Evolutionary conservation across 2,113 vertebrate species (phyloP).

Genomic region (Corydoras maculifer): DNA sequence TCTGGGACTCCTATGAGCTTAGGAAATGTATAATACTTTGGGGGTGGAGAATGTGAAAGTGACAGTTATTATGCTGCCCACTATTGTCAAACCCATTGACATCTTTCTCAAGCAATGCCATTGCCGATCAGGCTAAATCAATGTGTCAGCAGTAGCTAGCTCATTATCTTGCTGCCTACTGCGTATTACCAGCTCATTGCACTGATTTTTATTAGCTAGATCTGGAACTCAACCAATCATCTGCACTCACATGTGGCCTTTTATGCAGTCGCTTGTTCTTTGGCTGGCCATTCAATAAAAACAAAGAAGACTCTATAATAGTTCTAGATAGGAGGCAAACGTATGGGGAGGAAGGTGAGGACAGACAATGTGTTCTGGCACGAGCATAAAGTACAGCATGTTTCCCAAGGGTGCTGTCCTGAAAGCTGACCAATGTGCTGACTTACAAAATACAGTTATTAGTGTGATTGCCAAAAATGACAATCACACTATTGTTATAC

Average conservation of each 20-base stretch:
- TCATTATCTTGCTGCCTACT: conserved; percentile 39
- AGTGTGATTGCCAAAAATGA: no score
- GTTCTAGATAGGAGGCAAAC: background rate
- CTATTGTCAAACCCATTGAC: conserved; percentile 24
- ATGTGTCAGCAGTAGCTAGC: conserved; percentile 24
- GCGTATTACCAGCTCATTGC: conserved; percentile 27
- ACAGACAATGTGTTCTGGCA: background rate
- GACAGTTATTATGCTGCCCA: conserved; percentile 27
- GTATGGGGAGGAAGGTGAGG: no score
- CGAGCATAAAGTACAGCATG: background rate
- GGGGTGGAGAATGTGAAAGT: conserved; percentile 12
- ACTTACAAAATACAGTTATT: background rate
- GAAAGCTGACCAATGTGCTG: conserved; percentile 1
- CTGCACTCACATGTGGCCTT: conserved; percentile 22
- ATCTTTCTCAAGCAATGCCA: conserved; percentile 32
- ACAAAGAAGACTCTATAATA: conserved; percentile 16
- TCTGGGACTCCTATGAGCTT: background rate
- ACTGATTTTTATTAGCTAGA: conserved; percentile 31
- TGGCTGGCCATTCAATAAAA: conserved; percentile 21
- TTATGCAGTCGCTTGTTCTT: conserved; percentile 4
- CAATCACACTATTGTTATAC: no score
- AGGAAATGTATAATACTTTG: background rate
- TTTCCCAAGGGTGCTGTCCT: background rate
- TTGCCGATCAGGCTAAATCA: conserved; percentile 16
- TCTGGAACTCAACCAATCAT: conserved; percentile 35